These are phyloP conservation scores for Sander vitreus DNA, from an alignment of 2,113 vertebrate genomes.

Conservation along the genomic window DNA sequence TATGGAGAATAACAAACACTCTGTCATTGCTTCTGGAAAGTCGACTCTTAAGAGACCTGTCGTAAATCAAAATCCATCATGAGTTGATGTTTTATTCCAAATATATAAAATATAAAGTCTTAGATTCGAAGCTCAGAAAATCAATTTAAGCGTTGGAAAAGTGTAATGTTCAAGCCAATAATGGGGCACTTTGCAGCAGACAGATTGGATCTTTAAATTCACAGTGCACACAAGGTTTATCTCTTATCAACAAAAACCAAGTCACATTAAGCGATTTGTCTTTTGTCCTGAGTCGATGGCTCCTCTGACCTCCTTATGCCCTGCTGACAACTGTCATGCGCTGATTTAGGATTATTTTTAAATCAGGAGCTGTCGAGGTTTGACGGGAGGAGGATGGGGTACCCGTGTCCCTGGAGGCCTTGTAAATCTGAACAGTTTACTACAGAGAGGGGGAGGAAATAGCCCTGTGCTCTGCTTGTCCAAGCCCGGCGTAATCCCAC, in stretches of 20 bases:
- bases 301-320: constrained; percentile 80
- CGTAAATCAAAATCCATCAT: neutral
- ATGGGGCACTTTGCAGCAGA: neutral
- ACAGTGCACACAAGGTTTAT: neutral
- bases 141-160: neutral
- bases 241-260: constrained; percentile 12
- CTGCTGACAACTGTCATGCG: constrained; percentile 83
- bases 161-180: neutral
- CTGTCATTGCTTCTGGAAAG: neutral
- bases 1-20: neutral
- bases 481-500: constrained; percentile 92
- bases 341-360: constrained; percentile 95
- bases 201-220: constrained; percentile 16
- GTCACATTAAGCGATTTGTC: neutral
- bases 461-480: constrained; percentile 85
- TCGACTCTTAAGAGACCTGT: neutral
- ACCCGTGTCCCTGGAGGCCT: constrained; percentile 88
- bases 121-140: neutral
- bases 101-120: neutral
- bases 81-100: neutral
- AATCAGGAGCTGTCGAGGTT: constrained; percentile 88
- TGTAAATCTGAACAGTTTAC: constrained; percentile 99
- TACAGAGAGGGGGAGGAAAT: constrained; percentile 83
- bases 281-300: constrained; percentile 23
- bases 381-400: constrained; percentile 78